Conservation (phyloP, 2,797 vertebrate genomes). For the Onychomys torridus region DNA sequence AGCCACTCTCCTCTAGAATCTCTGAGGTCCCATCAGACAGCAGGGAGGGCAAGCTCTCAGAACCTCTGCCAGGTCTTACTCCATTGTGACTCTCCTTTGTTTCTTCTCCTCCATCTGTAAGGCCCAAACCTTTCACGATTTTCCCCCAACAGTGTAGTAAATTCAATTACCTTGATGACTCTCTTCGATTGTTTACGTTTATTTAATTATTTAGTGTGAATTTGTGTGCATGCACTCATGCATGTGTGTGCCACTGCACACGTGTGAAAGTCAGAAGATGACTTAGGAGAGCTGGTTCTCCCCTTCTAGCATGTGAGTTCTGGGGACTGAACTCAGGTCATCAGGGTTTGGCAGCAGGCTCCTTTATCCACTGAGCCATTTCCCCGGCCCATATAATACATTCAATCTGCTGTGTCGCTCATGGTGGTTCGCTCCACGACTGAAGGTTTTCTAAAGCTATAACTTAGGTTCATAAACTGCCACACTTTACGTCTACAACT, state of each 20-base stretch:
- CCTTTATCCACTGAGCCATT: too few species aligned
- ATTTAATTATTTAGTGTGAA: not conserved
- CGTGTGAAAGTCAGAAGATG: not conserved
- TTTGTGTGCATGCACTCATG: not conserved
- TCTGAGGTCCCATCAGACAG: not conserved
- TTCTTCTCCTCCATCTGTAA: not conserved
- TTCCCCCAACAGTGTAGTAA: not conserved
- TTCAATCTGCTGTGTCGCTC: not conserved
- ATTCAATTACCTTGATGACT: not conserved
- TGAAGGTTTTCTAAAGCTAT: conserved; percentile 50
- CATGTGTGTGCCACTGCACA: too few species aligned
- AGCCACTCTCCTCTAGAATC: not conserved
- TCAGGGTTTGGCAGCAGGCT: too few species aligned
- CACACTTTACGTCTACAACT: conserved; percentile 4
- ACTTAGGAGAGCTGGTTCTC: not conserved
- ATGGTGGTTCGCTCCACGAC: not conserved
- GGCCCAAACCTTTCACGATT: not conserved
- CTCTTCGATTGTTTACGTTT: not conserved
- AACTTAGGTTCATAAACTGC: conserved; percentile 14
- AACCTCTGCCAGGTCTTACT: not conserved
- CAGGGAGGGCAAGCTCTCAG: not conserved
- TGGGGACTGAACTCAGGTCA: too few species aligned
- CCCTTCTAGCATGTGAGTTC: not conserved
- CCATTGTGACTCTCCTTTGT: not conserved
- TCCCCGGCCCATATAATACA: not conserved